These are phyloP conservation scores for Drosophila ezoana DNA, from an alignment of 2,888 invertebrate species.

Conservation along the genomic window DNA sequence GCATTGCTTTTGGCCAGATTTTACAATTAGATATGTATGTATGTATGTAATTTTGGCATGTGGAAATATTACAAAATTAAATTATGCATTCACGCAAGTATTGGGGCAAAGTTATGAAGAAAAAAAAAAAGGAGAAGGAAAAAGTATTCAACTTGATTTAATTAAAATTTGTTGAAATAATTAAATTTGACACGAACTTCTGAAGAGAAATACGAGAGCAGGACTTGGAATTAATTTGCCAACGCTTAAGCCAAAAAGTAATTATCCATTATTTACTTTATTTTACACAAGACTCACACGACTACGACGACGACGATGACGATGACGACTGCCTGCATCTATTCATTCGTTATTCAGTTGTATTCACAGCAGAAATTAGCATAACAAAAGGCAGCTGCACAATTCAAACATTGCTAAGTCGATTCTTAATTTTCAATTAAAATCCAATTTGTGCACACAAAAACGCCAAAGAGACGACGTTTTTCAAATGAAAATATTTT, in stretches of 20 bases:
- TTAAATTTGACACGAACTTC: slow-evolving; percentile 59
- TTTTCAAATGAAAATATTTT: slow-evolving; percentile 25
- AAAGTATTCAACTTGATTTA: slow-evolving; percentile 44
- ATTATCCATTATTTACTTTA: slow-evolving; percentile 78
- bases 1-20: slow-evolving; percentile 57
- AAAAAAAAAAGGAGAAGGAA: slow-evolving; percentile 6
- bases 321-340: slow-evolving; percentile 31
- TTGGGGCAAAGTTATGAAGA: slow-evolving; percentile 55
- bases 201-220: slow-evolving; percentile 1
- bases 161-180: slow-evolving; percentile 52
- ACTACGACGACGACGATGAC: too few relatives aligned
- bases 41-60: slow-evolving; percentile 26
- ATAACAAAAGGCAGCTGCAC: slow-evolving; percentile 77
- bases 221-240: slow-evolving; percentile 43
- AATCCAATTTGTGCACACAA: slow-evolving; percentile 77
- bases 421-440: slow-evolving; percentile 81
- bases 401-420: slow-evolving; percentile 79
- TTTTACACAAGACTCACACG: slow-evolving; percentile 47
- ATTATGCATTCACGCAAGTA: slow-evolving; percentile 46
- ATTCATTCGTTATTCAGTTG: slow-evolving; percentile 59
- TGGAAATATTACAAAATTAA: slow-evolving; percentile 31
- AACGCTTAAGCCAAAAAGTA: slow-evolving; percentile 76
- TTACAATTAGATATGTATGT: slow-evolving; percentile 49
- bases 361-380: slow-evolving; percentile 65
- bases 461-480: slow-evolving; percentile 32